phyloP scores from a whole-genome alignment of 2,888 invertebrate species.

The Eristalis pertinax region DNA sequence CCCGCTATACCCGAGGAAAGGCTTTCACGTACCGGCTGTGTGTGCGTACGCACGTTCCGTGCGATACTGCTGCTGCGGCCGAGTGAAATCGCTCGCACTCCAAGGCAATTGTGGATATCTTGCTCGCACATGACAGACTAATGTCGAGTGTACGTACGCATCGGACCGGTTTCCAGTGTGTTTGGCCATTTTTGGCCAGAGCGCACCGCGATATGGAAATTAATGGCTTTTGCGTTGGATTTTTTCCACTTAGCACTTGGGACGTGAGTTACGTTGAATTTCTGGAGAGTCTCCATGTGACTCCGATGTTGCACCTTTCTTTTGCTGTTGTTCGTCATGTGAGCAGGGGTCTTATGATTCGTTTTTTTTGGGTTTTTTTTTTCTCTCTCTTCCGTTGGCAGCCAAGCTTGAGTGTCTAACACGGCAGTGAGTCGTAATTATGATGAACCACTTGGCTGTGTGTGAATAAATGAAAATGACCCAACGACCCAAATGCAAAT shows the following conservation, averaged over 20 bases:
- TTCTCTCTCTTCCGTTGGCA: constrained; percentile 12
- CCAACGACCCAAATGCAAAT: constrained; percentile 64
- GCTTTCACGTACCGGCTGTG: constrained; percentile 58
- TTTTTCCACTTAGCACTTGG: constrained; percentile 59
- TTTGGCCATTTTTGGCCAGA: constrained; percentile 49
- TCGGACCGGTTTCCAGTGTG: constrained; percentile 36
- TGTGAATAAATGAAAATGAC: constrained; percentile 44
- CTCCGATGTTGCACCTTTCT: constrained; percentile 40
- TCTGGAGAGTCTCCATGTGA: constrained; percentile 32
- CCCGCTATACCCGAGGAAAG: constrained; percentile 49
- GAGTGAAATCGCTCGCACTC: constrained; percentile 53
- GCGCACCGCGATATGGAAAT: constrained; percentile 42
- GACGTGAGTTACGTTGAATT: constrained; percentile 54
- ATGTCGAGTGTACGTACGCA: neutral
- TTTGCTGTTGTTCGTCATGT: constrained; percentile 4
- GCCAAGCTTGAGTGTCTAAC: neutral
- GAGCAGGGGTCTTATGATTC: neutral
- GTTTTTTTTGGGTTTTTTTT: neutral
- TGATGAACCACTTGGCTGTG: neutral
- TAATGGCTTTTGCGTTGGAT: constrained; percentile 7
- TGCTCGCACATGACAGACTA: constrained; percentile 1
- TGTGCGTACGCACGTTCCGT: constrained; percentile 44
- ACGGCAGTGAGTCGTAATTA: neutral
- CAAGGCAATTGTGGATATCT: constrained; percentile 19
- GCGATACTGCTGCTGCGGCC: constrained; percentile 6